A percentile compares a stretch with the other conserved stretches of the same genome.
Conservation (phyloP, 1,140 invertebrate species). For the Panulirus ornatus region DNA sequence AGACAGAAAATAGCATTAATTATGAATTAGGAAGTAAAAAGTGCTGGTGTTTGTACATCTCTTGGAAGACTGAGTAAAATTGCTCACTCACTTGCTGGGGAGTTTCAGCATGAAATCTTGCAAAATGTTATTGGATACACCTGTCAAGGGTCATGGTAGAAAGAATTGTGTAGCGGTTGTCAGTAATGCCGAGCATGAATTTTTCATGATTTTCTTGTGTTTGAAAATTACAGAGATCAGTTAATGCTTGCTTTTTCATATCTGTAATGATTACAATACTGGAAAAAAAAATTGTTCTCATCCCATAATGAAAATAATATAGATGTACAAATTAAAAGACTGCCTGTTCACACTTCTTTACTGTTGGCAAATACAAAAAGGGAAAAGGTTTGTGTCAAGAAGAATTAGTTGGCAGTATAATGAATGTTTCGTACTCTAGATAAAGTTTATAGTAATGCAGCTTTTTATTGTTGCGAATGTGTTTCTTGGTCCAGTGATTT, state of each 20-base stretch:
- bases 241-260: background rate
- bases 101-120: slow-evolving; percentile 37
- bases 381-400: too few relatives aligned
- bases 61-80: background rate
- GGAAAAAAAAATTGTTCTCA: background rate
- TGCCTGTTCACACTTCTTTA: too few relatives aligned
- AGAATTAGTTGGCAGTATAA: too few relatives aligned
- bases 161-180: slow-evolving; percentile 1
- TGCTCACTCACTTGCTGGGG: background rate
- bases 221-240: background rate
- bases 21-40: too few relatives aligned
- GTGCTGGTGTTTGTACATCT: background rate
- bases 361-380: too few relatives aligned
- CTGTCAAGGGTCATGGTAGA: background rate
- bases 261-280: background rate
- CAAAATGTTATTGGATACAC: background rate
- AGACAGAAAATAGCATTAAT: too few relatives aligned
- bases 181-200: slow-evolving; percentile 4
- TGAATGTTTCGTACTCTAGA: too few relatives aligned
- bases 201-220: background rate
- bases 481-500: too few relatives aligned
- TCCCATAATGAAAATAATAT: too few relatives aligned
- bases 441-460: too few relatives aligned
- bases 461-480: too few relatives aligned
- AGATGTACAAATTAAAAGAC: too few relatives aligned